Conservation (phyloP, 2,113 vertebrate genomes). For the Opisthocomus hoazin region DNA sequence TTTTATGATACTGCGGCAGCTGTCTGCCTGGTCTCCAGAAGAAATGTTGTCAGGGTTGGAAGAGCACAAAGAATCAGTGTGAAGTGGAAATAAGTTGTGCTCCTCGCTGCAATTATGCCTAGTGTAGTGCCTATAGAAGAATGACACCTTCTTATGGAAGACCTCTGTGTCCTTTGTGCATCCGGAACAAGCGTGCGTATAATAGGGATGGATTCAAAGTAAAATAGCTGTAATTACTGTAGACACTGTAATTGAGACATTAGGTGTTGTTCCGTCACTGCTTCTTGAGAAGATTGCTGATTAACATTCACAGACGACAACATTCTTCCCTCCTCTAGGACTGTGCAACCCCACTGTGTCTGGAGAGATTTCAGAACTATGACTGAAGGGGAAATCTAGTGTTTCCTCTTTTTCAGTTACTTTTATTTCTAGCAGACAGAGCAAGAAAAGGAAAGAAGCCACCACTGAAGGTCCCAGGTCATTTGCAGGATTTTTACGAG, state of each 20-base stretch:
- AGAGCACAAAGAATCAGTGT: background rate
- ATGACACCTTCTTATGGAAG: background rate
- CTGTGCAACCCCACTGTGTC: background rate
- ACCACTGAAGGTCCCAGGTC: background rate
- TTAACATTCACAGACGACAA: background rate
- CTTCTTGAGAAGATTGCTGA: background rate
- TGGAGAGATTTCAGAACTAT: background rate
- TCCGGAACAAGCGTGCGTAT: background rate
- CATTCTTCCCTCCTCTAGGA: background rate
- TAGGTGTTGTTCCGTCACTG: background rate
- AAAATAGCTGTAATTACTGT: background rate
- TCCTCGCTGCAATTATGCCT: rapidly evolving
- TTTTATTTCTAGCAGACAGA: background rate
- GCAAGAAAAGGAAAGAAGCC: background rate
- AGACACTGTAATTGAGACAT: background rate
- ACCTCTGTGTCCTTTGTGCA: background rate
- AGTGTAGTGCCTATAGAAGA: background rate
- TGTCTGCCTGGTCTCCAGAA: background rate
- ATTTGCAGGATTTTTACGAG: background rate
- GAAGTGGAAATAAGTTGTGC: background rate
- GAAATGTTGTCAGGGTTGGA: background rate
- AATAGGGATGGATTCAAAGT: background rate
- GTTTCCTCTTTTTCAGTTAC: background rate
- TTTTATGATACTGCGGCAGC: background rate
- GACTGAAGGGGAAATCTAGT: background rate